phyloP scores from a whole-genome alignment of 2,797 vertebrate species.

The Streptopelia turtur region DNA sequence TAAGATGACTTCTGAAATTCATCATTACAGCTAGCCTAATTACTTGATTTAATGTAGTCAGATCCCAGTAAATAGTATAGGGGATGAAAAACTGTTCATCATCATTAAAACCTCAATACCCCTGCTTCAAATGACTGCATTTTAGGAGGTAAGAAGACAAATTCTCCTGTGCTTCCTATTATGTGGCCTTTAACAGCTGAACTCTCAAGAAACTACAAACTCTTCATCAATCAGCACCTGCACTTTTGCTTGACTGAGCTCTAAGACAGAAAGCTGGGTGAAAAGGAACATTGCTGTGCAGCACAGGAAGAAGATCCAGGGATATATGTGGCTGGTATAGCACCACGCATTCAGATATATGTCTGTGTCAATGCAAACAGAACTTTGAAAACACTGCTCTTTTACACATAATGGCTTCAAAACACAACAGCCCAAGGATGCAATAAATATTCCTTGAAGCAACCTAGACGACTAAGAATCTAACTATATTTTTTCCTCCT shows the following conservation, averaged over 20 bases:
- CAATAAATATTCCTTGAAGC: neutral
- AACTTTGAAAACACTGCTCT: neutral
- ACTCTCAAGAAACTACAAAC: neutral
- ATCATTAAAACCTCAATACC: neutral
- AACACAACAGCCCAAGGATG: neutral
- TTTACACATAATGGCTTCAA: neutral
- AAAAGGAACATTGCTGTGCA: neutral
- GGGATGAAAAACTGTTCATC: neutral
- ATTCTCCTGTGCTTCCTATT: neutral
- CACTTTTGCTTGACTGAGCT: neutral
- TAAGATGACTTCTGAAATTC: constrained; percentile 35
- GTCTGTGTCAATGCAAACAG: neutral
- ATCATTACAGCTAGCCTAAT: neutral
- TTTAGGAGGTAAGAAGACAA: neutral
- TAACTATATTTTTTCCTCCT: neutral
- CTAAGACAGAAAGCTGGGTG: neutral
- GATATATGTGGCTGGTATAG: neutral
- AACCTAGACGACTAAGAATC: neutral
- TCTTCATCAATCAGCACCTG: neutral
- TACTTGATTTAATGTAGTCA: constrained; percentile 1
- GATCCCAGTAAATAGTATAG: neutral
- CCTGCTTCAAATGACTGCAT: neutral
- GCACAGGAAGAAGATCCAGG: neutral
- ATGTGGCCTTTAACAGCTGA: neutral
- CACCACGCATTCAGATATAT: neutral